These are phyloP conservation scores for Odontocolon sp. DNA, from an alignment of 2,888 invertebrate species.

Conservation along the genomic window DNA sequence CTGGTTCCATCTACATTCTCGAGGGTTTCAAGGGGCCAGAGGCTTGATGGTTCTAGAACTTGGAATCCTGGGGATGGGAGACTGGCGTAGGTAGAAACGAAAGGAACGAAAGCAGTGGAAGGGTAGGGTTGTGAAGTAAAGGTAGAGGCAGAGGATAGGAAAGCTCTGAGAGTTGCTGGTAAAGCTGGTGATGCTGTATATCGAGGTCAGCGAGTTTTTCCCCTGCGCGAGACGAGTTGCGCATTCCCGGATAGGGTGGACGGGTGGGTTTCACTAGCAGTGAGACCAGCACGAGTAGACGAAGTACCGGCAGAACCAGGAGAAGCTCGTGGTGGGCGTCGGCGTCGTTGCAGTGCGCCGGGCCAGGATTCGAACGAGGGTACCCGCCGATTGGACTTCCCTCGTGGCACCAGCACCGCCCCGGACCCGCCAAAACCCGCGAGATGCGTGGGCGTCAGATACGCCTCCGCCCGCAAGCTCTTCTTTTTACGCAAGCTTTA, in stretches of 20 bases:
- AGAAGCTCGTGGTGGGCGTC: constrained; percentile 73
- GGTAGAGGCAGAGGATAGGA: constrained; percentile 57
- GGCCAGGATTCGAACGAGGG: constrained; percentile 60
- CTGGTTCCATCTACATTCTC: background rate
- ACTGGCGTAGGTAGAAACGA: too few species aligned
- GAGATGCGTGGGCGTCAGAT: constrained; percentile 78
- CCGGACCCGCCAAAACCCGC: constrained; percentile 77
- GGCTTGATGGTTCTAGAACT: too few species aligned
- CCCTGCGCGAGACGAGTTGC: constrained; percentile 77
- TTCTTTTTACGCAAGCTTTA: constrained; percentile 65
- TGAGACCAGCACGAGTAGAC: constrained; percentile 53
- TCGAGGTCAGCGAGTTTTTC: constrained; percentile 80
- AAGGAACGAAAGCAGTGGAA: constrained; percentile 5
- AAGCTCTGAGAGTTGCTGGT: constrained; percentile 20
- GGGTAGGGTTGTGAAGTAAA: constrained; percentile 30
- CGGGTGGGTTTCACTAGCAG: constrained; percentile 61
- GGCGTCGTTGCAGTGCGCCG: constrained; percentile 67
- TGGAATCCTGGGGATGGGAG: too few species aligned
- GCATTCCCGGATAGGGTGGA: constrained; percentile 54
- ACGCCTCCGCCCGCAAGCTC: constrained; percentile 72
- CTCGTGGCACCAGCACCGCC: constrained; percentile 77
- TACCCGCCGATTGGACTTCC: constrained; percentile 78
- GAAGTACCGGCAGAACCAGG: background rate
- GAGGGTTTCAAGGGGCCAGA: constrained; percentile 1
- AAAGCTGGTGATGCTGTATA: constrained; percentile 62